Base-by-base conservation (phyloP, 1,140 invertebrate species). In the Drosophila subpulchrella region DNA sequence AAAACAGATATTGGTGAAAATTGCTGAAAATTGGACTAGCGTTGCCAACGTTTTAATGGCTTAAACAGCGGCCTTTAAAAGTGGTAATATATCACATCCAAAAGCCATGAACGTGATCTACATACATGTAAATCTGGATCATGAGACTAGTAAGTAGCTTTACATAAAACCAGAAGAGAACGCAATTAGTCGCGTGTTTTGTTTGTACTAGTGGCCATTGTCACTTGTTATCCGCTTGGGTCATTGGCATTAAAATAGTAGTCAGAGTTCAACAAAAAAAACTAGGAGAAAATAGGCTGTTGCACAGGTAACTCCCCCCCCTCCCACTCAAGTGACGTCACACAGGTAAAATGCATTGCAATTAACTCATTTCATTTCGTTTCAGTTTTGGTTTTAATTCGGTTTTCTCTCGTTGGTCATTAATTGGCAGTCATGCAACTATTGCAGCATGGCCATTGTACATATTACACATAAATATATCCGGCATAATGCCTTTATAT, bases 401-500 rank as follows among this genome's bases (percentile, higher is more conserved):
- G 41, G 55, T 57, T 81, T 67, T 67, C 70, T 61, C 59, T 55
- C 57, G 71, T 53, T 78, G 84, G 84, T 75, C 85, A 84, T 89
- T 89, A 89, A 75, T 78, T 84, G 66, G 62, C 56, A 76, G 61
- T 74, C 83, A 82, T 82, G 83, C 82, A 88, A 75, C 61, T 61
- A 51, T 73, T 68, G 62, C 75, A 67, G 50, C 54, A 60, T 70
- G 61, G 34, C 58, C 59, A 60, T 70, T 68, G 55, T 57, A 34
- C 17, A 27, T 4, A 4, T 27, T 4, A 27, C 27, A 27, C 54
- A 34, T 17, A 24, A 39, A 75, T 60, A 47, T 86, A 68, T 60
- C 75, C 77, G 83, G 58, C 70, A 56, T 62, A 58, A 36, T 56
- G 38, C 60, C 58, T 38, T 47, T 50, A 42, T 53, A 6, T 53